phyloP scores from a whole-genome alignment of 1,140 invertebrate species.

The Heliconius melpomene region DNA sequence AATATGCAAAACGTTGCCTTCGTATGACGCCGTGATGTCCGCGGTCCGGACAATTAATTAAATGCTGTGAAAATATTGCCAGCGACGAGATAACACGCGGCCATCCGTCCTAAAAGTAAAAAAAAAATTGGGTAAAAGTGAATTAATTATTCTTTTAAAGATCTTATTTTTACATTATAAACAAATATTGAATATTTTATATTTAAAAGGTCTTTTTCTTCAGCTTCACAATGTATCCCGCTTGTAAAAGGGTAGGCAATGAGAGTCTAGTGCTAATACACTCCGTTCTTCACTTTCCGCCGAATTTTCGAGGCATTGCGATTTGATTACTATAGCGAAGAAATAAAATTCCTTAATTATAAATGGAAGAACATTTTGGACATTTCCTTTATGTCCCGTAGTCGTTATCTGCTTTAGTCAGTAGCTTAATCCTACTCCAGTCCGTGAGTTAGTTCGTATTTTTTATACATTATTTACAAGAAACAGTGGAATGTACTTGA shows the following conservation, averaged over 20 bases:
- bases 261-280: too few relatives aligned
- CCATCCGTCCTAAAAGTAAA: constrained; percentile 10
- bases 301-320: too few relatives aligned
- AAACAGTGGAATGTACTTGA: neutral
- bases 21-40: constrained; percentile 10
- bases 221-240: too few relatives aligned
- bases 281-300: too few relatives aligned
- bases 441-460: neutral
- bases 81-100: constrained; percentile 10
- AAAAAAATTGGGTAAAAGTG: too few relatives aligned
- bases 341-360: neutral
- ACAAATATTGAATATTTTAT: neutral
- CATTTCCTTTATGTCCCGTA: neutral
- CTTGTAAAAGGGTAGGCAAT: too few relatives aligned
- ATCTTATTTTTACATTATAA: neutral
- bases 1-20: constrained; percentile 27
- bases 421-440: neutral
- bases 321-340: too few relatives aligned
- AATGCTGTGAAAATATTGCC: constrained; percentile 29
- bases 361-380: neutral
- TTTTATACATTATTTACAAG: neutral
- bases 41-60: constrained; percentile 18
- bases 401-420: neutral
- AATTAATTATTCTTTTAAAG: neutral
- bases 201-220: neutral